Evolutionary conservation across 1,140 invertebrate species (phyloP), one percentile per base, ranked within the genome.

Genomic region (Leptinotarsa defecta): DNA sequence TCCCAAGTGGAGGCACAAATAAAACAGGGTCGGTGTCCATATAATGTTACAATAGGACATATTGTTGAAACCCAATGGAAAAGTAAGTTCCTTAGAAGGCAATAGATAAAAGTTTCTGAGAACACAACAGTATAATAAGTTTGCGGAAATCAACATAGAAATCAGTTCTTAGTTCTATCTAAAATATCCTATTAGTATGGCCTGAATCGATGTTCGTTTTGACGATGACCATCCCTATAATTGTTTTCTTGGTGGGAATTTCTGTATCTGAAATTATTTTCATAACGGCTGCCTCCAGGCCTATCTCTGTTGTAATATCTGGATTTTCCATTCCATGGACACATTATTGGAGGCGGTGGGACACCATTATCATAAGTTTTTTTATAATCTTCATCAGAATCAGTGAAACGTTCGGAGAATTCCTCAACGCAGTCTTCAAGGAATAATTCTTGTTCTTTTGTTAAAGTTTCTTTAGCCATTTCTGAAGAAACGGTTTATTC

Each of bases 311-410:
- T 67, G 22, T 78, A 75, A 62, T 71, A 78, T 63, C 78, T 74
- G 15, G 64, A 71, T 75, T 76, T 76, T 19, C 74, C 75, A 75
- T 84, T 81, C 84, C 84, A 85, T 4, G 81, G 81, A 65, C 27
- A 80, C 74, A 84, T 79, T 61, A 85, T 83, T 67, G 84, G 84
- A 5, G 83, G 82, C 24, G 64, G n/a, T 20, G 83, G 84, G 71
- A 85, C 80, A 4, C 77, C 80, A 17, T 63, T 24, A 24, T 84
- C 80, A 67, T 72, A 82, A 8, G 82, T 77, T 72, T 78, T 78
- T 73, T 82, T 82, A 68, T 80, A 85, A 52, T 85, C 83, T 43
- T 68, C 34, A 74, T 85, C 84, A 24, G 75, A 71, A 69, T 80
- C 79, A 5, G 82, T 84, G 68, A 77, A 85, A 77, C 83, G 52